Evolutionary conservation across 2,797 vertebrate species (phyloP), one percentile per base, ranked within the genome.

Genomic region (Melanogrammus aeglefinus): DNA sequence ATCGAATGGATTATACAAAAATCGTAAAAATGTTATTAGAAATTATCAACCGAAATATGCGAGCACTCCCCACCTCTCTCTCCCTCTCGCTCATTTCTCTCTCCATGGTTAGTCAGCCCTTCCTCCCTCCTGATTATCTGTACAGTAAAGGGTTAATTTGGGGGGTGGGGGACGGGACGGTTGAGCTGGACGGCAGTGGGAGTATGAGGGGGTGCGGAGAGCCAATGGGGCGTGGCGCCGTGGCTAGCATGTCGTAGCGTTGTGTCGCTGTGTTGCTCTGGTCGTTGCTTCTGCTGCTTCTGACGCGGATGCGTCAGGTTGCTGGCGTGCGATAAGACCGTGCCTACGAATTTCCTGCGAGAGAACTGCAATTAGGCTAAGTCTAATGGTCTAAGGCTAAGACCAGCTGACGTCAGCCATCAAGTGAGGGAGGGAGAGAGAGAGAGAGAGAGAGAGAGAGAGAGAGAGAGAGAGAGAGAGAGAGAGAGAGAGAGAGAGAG

Each of bases 101-200:
- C 73, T 31, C 31, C 5, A 2, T 76, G 75, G 76, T 70, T 51
- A 76, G 79, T 63, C 21, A 9, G 5, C 51, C 80, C 78, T 83
- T 79, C 80, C 76, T 75, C 57, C 80, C 79, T 80, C 83, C 78
- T 31, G 29, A 80, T 76, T 78, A 78, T 70, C 84, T 87, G 21
- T 77, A 82, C 78, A 88, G 79, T 89, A 88, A 92, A 87, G 86
- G 77, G 90, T 91, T 93, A 91, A 94, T 90, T 88, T 1, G 21
- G 21, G 51, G 21, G 51, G 51, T 2, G 86, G 38, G 38, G 38
- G 38, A 9, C 8, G 87, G 81, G 81, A 76, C 80, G 90, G 88
- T 93, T 87, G 86, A 89, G 87, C 85, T 88, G 41, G 41, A 44
- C 41, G 82, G 79, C 77, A 84, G 83, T 82, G 83, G 76, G 80